A percentile compares a stretch with the other conserved stretches of the same genome.
Conservation (phyloP, 2,888 invertebrate species). For the Romanomermis culicivorax region DNA sequence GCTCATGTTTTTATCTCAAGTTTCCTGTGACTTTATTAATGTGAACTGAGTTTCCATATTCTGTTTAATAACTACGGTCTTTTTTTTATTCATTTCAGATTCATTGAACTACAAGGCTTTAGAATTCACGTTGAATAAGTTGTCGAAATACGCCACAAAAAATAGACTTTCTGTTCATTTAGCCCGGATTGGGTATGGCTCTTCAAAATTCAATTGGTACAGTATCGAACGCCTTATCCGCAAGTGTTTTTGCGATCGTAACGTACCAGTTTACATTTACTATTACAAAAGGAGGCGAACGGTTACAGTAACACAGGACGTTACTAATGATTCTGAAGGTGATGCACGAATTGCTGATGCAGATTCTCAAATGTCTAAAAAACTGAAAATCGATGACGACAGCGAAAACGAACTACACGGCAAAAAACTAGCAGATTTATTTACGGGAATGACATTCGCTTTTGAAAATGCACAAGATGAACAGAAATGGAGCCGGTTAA, state of each 20-base stretch:
- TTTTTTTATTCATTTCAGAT: too few species aligned
- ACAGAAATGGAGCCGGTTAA: too few species aligned
- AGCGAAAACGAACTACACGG: not conserved
- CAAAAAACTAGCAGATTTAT: not conserved
- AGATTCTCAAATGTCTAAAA: too few species aligned
- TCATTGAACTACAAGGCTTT: not conserved
- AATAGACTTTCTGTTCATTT: conserved; percentile 25
- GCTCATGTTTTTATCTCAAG: too few species aligned
- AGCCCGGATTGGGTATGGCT: conserved; percentile 31
- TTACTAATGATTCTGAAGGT: too few species aligned
- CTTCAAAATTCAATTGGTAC: conserved; percentile 32
- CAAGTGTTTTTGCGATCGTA: conserved; percentile 26
- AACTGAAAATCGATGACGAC: not conserved
- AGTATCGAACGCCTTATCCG: conserved; percentile 30
- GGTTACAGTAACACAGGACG: too few species aligned
- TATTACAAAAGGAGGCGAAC: conserved; percentile 11
- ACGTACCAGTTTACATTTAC: conserved; percentile 30
- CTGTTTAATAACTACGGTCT: too few species aligned
- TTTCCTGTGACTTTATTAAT: too few species aligned
- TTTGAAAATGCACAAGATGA: too few species aligned
- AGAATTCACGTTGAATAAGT: not conserved
- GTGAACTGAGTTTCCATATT: too few species aligned
- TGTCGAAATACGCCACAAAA: conserved; percentile 4
- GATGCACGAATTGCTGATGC: too few species aligned
- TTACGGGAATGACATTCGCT: not conserved